phyloP scores from a whole-genome alignment of 1,140 invertebrate species.

The Amyelois transitella region DNA sequence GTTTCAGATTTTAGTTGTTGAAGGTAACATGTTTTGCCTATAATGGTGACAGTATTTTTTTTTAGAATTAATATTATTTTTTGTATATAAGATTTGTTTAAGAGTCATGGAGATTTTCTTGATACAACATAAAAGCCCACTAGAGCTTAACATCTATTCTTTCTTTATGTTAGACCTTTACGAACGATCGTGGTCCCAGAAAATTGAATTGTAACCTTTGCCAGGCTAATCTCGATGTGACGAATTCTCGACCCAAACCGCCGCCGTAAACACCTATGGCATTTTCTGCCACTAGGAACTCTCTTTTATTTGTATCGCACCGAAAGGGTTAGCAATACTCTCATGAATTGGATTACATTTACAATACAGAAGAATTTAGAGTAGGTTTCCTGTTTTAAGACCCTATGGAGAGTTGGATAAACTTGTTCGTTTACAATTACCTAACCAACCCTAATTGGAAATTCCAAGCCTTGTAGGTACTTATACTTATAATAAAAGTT shows the following conservation, averaged over 20 bases:
- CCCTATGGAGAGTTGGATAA: neutral
- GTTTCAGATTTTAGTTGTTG: too few species aligned
- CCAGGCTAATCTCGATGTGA: conserved; percentile 14
- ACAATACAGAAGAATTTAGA: conserved; percentile 10
- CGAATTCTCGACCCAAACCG: conserved; percentile 6
- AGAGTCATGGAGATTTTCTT: too few species aligned
- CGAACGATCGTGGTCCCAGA: conserved; percentile 10
- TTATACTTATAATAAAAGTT: too few species aligned
- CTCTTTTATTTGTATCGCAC: conserved; percentile 23
- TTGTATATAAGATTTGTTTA: too few species aligned
- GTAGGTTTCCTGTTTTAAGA: neutral
- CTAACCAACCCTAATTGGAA: too few species aligned
- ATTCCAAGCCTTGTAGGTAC: too few species aligned
- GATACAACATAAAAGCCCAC: too few species aligned
- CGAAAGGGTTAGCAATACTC: conserved; percentile 9
- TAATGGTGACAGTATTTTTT: too few species aligned
- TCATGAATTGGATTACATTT: conserved; percentile 5
- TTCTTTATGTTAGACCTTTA: neutral
- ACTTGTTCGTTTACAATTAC: too few species aligned
- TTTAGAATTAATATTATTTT: too few species aligned
- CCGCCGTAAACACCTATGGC: conserved; percentile 13
- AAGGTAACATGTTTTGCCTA: too few species aligned
- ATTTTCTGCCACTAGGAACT: conserved; percentile 16
- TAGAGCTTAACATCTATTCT: too few species aligned
- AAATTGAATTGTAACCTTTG: conserved; percentile 31